Evolutionary conservation across 2,888 invertebrate species (phyloP).

Genomic region (Phaedon cochleariae): DNA sequence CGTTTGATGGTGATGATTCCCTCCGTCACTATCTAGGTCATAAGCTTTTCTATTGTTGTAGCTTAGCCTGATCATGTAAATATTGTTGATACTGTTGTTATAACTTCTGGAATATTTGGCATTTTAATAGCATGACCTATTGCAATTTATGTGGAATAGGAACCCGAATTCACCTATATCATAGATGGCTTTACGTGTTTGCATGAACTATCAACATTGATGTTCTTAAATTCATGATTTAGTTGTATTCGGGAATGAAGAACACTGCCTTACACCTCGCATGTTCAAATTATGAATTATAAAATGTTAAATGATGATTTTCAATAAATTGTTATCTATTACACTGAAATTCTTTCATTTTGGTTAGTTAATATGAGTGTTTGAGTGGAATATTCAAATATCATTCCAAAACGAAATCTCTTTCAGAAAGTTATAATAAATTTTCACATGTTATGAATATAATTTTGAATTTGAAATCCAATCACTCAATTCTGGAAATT

Average conservation of each 20-base stretch:
- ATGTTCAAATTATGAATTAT: conserved; percentile 44
- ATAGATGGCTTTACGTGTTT: conserved; percentile 57
- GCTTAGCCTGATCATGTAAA: conserved; percentile 39
- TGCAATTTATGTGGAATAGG: conserved; percentile 17
- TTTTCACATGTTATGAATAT: no score
- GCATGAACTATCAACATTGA: conserved; percentile 37
- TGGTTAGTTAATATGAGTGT: no score
- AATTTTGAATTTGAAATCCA: no score
- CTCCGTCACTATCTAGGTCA: conserved; percentile 18
- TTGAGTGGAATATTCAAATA: not conserved
- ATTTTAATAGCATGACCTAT: conserved; percentile 43
- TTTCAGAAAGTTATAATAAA: not conserved
- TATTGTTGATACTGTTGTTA: conserved; percentile 43
- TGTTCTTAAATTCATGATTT: conserved; percentile 20
- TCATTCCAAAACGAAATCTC: conserved; percentile 55
- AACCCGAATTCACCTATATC: conserved; percentile 45
- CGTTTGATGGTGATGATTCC: no score
- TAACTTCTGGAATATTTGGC: conserved; percentile 37
- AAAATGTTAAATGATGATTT: not conserved
- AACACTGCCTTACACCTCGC: conserved; percentile 55
- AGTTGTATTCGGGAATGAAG: conserved; percentile 45
- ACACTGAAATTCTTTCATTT: conserved; percentile 40
- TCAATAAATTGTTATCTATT: conserved; percentile 58
- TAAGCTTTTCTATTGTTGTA: conserved; percentile 39
- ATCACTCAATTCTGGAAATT: no score